phyloP scores from a whole-genome alignment of 23 tunicate genomes.

The Oikopleura albicans region DNA sequence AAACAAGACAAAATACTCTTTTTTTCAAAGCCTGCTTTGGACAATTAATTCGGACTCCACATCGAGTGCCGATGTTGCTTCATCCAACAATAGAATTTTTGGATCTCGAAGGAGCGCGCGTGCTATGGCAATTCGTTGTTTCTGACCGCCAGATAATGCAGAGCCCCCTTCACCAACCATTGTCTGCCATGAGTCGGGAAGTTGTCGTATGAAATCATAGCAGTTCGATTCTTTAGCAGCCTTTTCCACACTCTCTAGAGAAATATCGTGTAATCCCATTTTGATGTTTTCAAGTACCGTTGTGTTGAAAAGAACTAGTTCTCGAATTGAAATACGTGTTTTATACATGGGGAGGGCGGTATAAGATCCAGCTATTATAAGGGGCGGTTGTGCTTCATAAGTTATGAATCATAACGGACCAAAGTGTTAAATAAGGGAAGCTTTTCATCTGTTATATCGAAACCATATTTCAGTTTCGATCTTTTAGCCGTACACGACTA shows the following conservation, averaged over 20 bases:
- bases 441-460: too few relatives aligned
- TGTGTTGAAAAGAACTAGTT: conserved; percentile 68
- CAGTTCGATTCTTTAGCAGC: not conserved
- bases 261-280: not conserved
- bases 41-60: conserved; percentile 69
- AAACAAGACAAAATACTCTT: too few relatives aligned
- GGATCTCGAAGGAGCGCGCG: conserved; percentile 87
- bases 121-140: conserved; percentile 89
- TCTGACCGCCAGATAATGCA: conserved; percentile 83
- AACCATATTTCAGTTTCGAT: too few relatives aligned
- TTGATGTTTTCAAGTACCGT: conserved; percentile 57
- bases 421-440: too few relatives aligned
- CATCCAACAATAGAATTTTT: conserved; percentile 68
- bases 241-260: not conserved
- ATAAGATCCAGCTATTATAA: too few relatives aligned
- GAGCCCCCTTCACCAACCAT: conserved; percentile 87
- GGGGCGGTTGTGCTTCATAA: too few relatives aligned
- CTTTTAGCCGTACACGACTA: too few relatives aligned
- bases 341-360: too few relatives aligned
- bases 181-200: conserved; percentile 21
- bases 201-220: not conserved
- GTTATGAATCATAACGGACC: too few relatives aligned
- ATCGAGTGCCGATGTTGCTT: conserved; percentile 91
- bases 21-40: too few relatives aligned
- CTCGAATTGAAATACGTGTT: too few relatives aligned